Evolutionary conservation across 2,888 invertebrate species (phyloP).

Genomic region (Drosophila putrida): DNA sequence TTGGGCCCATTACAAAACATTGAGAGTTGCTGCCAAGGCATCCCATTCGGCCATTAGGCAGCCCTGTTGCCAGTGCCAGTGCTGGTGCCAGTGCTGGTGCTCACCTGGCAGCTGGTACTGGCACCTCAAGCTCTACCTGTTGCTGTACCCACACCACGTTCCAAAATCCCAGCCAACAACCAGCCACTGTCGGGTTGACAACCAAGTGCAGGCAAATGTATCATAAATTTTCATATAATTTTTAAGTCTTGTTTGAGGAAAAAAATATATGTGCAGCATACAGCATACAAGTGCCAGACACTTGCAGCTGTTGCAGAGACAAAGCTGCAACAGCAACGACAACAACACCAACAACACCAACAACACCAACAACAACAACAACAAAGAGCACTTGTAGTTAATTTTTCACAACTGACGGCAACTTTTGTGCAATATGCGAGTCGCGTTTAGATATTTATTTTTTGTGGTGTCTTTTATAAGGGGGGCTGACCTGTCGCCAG

Average conservation of each 20-base stretch:
- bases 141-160: slow-evolving; percentile 31
- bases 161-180: slow-evolving; percentile 42
- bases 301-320: slow-evolving; percentile 72
- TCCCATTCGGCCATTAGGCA: slow-evolving; percentile 49
- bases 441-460: slow-evolving; percentile 39
- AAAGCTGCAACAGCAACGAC: slow-evolving; percentile 40
- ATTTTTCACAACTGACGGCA: slow-evolving; percentile 77
- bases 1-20: slow-evolving; percentile 44
- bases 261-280: slow-evolving; percentile 54
- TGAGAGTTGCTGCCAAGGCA: slow-evolving; percentile 23
- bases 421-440: slow-evolving; percentile 75
- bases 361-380: slow-evolving; percentile 40
- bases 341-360: slow-evolving; percentile 1
- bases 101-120: slow-evolving; percentile 50
- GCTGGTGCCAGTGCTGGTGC: slow-evolving; percentile 35
- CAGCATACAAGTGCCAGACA: slow-evolving; percentile 72
- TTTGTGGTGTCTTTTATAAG: slow-evolving; percentile 19
- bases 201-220: slow-evolving; percentile 79
- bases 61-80: slow-evolving; percentile 53
- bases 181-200: slow-evolving; percentile 66
- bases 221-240: slow-evolving; percentile 80
- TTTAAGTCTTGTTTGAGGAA: slow-evolving; percentile 70
- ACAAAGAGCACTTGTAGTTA: slow-evolving; percentile 74
- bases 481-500: slow-evolving; percentile 73
- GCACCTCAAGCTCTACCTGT: slow-evolving; percentile 20